Percentiles rank a stretch among this genome's conserved stretches.
Conservation (phyloP, 2,113 vertebrate species). For the Cichladusa arquata region DNA sequence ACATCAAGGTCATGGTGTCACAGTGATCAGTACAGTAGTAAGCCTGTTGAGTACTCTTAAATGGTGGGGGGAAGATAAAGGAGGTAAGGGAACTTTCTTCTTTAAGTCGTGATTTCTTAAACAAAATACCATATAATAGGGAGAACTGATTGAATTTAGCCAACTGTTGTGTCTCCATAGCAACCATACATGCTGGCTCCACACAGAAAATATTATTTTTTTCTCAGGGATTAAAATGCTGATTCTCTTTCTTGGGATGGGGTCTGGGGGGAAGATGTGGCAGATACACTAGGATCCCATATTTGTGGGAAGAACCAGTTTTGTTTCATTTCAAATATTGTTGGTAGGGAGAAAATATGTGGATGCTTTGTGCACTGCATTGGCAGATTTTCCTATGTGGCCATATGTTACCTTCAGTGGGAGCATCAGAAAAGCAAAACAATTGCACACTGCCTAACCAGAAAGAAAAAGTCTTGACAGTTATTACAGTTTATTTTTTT, state of each 20-base stretch:
- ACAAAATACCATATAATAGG: slow-evolving; percentile 38
- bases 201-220: not conserved
- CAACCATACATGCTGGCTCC: slow-evolving; percentile 32
- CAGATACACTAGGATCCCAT: not conserved
- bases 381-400: not conserved
- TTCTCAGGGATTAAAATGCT: not conserved
- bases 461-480: not conserved
- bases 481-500: not conserved
- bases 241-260: not conserved
- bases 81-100: not conserved
- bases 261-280: not conserved
- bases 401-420: not conserved
- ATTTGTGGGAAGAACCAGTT: not conserved
- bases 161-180: slow-evolving; percentile 48
- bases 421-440: not conserved
- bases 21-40: not conserved
- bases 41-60: not conserved
- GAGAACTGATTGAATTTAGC: slow-evolving; percentile 21
- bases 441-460: not conserved
- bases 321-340: not conserved
- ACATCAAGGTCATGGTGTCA: not conserved
- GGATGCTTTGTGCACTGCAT: not conserved
- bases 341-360: not conserved
- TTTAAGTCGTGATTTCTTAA: slow-evolving; percentile 12
- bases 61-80: not conserved